phyloP scores from a whole-genome alignment of 2,797 vertebrate genomes.

The Loris lydekkerianus region DNA sequence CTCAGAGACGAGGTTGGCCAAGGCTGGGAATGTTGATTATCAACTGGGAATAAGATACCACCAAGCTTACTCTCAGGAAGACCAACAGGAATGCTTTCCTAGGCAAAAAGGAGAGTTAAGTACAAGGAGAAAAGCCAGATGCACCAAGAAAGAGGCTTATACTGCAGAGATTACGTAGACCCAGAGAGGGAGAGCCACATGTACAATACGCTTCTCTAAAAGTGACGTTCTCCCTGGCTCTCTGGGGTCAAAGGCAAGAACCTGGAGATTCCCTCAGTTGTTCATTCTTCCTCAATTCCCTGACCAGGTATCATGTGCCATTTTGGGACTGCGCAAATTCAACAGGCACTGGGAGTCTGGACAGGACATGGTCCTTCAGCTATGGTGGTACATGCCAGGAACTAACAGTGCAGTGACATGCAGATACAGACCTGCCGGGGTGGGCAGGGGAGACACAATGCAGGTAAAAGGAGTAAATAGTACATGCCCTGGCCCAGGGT shows the following conservation, averaged over 20 bases:
- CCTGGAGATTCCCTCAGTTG: background rate
- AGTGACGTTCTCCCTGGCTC: background rate
- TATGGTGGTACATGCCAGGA: background rate
- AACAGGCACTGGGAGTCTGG: background rate
- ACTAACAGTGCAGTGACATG: fast-evolving
- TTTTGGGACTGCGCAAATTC: background rate
- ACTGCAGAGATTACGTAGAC: background rate
- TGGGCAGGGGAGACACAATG: fast-evolving
- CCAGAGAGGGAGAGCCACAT: background rate
- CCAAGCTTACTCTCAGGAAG: background rate
- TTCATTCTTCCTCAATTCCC: background rate
- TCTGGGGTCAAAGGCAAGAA: background rate
- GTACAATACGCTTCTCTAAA: fast-evolving
- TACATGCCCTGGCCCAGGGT: background rate
- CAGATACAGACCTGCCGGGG: background rate
- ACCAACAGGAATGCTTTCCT: background rate
- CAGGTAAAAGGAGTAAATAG: background rate
- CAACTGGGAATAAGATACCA: background rate
- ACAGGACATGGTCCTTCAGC: background rate
- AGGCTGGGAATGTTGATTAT: background rate
- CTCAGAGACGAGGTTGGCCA: background rate
- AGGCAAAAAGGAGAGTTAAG: background rate
- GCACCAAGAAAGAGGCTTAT: background rate
- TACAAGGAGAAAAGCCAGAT: background rate
- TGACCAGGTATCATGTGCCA: background rate